These are phyloP conservation scores for Caenorhabditis japonica DNA, from an alignment of 2,888 invertebrate species.

Conservation along the genomic window DNA sequence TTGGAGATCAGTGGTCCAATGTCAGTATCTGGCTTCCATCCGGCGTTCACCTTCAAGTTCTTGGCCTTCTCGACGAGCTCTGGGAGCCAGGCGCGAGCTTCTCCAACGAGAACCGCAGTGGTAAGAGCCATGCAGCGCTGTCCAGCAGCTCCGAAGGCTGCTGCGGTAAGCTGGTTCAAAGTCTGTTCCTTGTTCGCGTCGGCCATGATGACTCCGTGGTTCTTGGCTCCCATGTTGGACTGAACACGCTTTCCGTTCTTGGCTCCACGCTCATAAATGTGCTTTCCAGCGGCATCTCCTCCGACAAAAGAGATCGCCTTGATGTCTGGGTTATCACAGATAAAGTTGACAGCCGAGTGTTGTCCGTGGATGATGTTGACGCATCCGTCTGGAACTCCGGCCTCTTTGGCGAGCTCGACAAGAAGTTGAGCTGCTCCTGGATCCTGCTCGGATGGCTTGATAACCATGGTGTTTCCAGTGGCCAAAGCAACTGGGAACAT, in stretches of 20 bases:
- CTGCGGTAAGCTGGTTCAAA: conserved; percentile 87
- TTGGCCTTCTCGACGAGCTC: conserved; percentile 86
- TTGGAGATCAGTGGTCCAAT: conserved; percentile 91
- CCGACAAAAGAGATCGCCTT: conserved; percentile 98
- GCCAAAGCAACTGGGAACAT: conserved; percentile 83
- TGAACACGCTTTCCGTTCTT: conserved; percentile 94
- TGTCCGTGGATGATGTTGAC: conserved; percentile 96
- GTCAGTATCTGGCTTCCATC: conserved; percentile 80
- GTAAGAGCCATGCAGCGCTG: conserved; percentile 99
- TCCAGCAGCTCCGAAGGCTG: conserved; percentile 98
- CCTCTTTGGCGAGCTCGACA: conserved; percentile 88
- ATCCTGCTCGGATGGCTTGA: conserved; percentile 96
- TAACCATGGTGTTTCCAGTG: conserved; percentile 93
- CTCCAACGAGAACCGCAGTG: conserved; percentile 89
- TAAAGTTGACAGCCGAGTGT: conserved; percentile 93
- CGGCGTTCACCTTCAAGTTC: conserved; percentile 90
- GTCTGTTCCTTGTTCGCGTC: conserved; percentile 98
- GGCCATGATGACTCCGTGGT: conserved; percentile 95
- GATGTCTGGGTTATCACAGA: conserved; percentile 95
- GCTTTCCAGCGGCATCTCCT: conserved; percentile 92
- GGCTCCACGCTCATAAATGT: conserved; percentile 93
- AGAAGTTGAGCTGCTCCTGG: conserved; percentile 96
- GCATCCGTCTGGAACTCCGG: conserved; percentile 94
- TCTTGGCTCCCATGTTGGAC: conserved; percentile 99
- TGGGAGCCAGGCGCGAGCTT: conserved; percentile 92